These are phyloP conservation scores for Blennius ocellaris DNA, from an alignment of 2,113 vertebrate species.

Conservation along the genomic window DNA sequence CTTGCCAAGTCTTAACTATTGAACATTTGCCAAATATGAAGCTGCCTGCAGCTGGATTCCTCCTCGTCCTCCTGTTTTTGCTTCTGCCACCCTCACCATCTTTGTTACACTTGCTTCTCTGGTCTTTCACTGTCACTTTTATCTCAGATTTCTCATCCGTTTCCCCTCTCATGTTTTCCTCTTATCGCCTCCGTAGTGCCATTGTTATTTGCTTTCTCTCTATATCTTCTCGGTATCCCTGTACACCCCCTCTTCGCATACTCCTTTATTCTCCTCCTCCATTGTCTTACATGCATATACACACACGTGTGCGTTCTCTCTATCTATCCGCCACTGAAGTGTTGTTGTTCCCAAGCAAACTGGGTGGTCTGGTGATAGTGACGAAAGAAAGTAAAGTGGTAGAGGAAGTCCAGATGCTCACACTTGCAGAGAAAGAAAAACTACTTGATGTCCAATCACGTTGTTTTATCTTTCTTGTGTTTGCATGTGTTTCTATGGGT, in stretches of 20 bases:
- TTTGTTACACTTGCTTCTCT: constrained; percentile 10
- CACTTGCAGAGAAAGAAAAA: constrained; percentile 39
- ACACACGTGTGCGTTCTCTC: constrained; percentile 31
- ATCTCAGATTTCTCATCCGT: constrained; percentile 34
- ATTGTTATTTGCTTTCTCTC: not conserved
- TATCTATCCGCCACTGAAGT: constrained; percentile 31
- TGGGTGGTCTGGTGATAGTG: constrained; percentile 65
- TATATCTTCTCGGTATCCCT: constrained; percentile 18
- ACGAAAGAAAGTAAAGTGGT: not conserved
- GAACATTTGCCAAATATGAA: constrained; percentile 4
- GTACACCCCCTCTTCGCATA: constrained; percentile 20
- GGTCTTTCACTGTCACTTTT: constrained; percentile 25
- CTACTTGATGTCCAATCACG: constrained; percentile 17
- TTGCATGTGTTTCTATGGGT: constrained; percentile 53
- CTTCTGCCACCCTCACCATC: not conserved
- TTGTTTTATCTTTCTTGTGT: constrained; percentile 35
- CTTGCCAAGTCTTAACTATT: not conserved
- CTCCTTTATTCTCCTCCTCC: constrained; percentile 1
- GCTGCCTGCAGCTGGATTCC: constrained; percentile 10
- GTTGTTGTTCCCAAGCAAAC: constrained; percentile 65
- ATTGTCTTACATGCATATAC: constrained; percentile 19
- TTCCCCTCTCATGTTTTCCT: constrained; percentile 1
- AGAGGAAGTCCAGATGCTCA: constrained; percentile 49
- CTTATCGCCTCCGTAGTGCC: constrained; percentile 5
- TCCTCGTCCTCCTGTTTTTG: not conserved